phyloP scores from a whole-genome alignment of 2,797 vertebrate genomes.

The Phyllotis vaccarum region DNA sequence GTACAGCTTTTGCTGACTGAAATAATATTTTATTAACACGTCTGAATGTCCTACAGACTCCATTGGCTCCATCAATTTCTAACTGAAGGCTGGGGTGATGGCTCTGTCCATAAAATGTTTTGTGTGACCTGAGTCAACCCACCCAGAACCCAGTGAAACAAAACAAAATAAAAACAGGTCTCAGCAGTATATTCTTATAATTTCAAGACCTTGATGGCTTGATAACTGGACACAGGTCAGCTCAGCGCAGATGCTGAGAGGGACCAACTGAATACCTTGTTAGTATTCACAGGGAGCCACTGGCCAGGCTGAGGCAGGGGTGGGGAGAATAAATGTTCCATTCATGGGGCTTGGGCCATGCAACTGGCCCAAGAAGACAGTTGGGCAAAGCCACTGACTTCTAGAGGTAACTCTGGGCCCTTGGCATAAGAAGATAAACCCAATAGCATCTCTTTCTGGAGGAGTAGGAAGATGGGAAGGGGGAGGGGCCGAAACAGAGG shows the following conservation, averaged over 20 bases:
- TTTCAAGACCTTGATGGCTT: not conserved
- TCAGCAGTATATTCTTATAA: not conserved
- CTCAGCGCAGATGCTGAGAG: not conserved
- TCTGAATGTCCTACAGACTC: not conserved
- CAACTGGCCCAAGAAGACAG: not conserved
- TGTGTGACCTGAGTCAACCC: not conserved
- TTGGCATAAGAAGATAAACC: not conserved
- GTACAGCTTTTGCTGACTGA: not conserved
- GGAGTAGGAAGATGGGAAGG: not conserved
- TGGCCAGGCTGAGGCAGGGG: not conserved
- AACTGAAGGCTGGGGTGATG: not conserved
- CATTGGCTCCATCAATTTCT: not conserved
- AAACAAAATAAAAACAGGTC: not conserved
- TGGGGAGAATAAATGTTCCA: not conserved
- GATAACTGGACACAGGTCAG: not conserved
- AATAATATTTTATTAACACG: not conserved
- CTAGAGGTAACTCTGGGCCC: too few species aligned
- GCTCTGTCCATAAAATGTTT: not conserved
- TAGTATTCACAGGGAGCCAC: not conserved
- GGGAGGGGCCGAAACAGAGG: rapidly evolving
- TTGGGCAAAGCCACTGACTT: not conserved
- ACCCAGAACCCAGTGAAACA: not conserved
- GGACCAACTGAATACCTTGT: not conserved
- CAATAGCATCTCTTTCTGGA: not conserved
- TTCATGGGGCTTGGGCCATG: too few species aligned